Base-by-base conservation (phyloP, 2,113 vertebrate genomes). In the Sander lucioperca region DNA sequence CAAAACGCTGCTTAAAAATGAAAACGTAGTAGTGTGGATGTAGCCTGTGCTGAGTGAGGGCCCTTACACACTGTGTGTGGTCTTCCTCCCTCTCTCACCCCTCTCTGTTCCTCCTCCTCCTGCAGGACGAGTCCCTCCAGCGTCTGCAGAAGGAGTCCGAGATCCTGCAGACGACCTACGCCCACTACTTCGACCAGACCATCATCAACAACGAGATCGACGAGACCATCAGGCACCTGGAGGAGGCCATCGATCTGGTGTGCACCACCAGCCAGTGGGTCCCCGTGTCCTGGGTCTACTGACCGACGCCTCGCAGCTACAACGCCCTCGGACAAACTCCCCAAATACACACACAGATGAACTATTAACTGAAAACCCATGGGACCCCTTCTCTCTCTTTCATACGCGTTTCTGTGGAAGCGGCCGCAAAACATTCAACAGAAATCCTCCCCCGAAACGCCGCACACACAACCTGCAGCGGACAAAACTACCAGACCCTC, bases 121-220 rank as follows among this genome's bases (percentile, higher is more conserved):
- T 51, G 12, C 88, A 99, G 98, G 98, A 99, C 51, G 98, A 99
- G 93, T 99, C 98, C 69, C 96, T 99, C 83, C 97, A 99, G 95
- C 97, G 97, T 88, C 97, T 99, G 93, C 98, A 99, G 96, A 99
- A 99, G 93, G 98, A 99, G 93, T 99, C 98, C 0, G 98, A 99
- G 92, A 97, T 99, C 94, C 95, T 99, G 76, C 98, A 99, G 96
- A 98, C 98, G 96, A 99, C 98, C 70, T 99, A 99, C 86, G 96
- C 97, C 82, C 98, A 99, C 96, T 99, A 97, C 96, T 99, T 99
- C 82, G 98, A 99, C 95, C 97, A 97, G 93, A 99, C 97, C 93
- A 97, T 99, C 96, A 99, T 99, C 96, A 99, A 99, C 96, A 99
- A 99, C 65, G 98, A 99, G 95, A 99, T 99, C 53, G 98, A 99